Base-by-base conservation (phyloP, 2,888 invertebrate species). In the Agonopterix alstromeriana region DNA sequence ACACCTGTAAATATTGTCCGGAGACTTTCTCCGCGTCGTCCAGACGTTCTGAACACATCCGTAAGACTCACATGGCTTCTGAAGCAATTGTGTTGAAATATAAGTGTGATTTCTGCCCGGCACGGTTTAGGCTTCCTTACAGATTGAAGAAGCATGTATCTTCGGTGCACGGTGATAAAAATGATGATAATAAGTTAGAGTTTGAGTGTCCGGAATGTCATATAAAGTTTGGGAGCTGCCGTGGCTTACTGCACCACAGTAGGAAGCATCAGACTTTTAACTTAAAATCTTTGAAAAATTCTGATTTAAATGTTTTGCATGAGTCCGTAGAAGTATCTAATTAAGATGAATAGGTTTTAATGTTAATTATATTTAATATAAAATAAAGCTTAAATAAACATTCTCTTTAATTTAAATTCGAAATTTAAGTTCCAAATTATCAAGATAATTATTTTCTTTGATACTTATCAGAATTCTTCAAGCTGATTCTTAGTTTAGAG, bases 1-100 rank as follows among this genome's bases (percentile, higher is more conserved):
- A 86, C 36, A 14, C 57, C 0, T 87, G 86, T 45, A 62, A 70
- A 14, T 60, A 70, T 35, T 87, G 86, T 44, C 73, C 73, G 0
- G 79, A 82, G 48, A 60, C 73, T 0, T 87, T 87, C 55, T 76
- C 78, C 0, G 81, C 82, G 0, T 82, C 86, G 0, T 86, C 86
- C 0, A 62, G 86, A 49, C 63, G 81, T 1, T 86, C 86, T 0
- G 77, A 77, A 49, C 86, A 87, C 48, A 64, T 85, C 1, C 61
- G 73, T 0, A 81, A 70, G 47, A 58, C 52, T 1, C 86, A 87
- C 47, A 73, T 67, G 10, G 42, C 42, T 0, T 17, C 43, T 4
- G 45, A 62, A 0, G 68, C 69, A 7, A 57, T 63, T 0, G 53
- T 67, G 0, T 47, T 77, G 3, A 82, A 71, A 41, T 74, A 86